Evolutionary conservation across 37 sponge, comb jelly and placozoan genomes (phyloP).

Genomic region (Eunapius fragilis): DNA sequence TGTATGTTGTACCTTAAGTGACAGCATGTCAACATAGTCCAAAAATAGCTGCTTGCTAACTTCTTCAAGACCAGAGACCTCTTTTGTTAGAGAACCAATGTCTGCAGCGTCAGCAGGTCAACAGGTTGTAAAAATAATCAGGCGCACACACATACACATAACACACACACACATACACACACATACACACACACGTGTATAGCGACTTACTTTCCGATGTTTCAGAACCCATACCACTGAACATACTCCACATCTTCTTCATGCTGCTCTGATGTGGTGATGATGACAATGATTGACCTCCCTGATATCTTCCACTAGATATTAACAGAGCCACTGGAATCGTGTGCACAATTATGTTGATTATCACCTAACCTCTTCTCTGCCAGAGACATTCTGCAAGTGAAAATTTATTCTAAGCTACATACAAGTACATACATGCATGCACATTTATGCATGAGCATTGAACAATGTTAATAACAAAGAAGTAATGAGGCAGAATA

Average conservation of each 20-base stretch:
- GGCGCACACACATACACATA: too few species aligned
- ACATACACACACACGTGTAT: not conserved
- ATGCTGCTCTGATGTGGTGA: conserved; percentile 54
- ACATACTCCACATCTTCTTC: conserved; percentile 82
- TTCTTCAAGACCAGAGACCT: conserved; percentile 89
- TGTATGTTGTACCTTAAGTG: conserved; percentile 63
- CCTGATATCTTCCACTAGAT: not conserved
- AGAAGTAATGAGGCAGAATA: too few species aligned
- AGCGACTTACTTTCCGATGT: conserved; percentile 55
- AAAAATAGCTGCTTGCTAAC: conserved; percentile 90
- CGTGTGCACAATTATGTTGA: not conserved
- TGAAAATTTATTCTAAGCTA: not conserved
- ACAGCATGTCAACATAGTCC: conserved; percentile 91
- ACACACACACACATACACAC: too few species aligned
- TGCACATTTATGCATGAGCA: too few species aligned
- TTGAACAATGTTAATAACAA: not conserved
- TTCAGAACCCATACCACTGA: conserved; percentile 71
- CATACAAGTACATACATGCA: too few species aligned
- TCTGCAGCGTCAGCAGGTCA: conserved; percentile 27
- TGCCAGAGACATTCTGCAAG: not conserved
- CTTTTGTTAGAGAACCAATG: conserved; percentile 66
- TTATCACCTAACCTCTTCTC: not conserved
- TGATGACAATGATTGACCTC: not conserved
- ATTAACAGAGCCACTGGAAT: not conserved
- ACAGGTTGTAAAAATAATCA: too few species aligned